Evolutionary conservation across 2,797 vertebrate species (phyloP), one percentile per base, ranked within the genome.

Genomic region (Todus mexicanus): DNA sequence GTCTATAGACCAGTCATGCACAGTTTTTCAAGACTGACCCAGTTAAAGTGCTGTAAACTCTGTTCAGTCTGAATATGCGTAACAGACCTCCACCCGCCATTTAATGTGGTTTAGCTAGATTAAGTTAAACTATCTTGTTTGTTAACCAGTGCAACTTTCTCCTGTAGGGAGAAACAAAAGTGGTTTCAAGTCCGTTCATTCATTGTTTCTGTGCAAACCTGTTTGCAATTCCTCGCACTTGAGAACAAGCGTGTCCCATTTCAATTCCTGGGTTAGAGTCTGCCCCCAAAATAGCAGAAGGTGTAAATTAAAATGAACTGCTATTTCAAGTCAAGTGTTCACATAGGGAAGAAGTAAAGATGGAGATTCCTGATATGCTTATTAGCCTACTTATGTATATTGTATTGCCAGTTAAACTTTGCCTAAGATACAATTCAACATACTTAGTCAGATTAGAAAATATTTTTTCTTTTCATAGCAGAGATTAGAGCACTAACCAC

Each of bases 381-480:
- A 95, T 91, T 96, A 92, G 56, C 26, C 87, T 90, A 66, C 93
- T 96, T 95, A 90, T 84, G 60, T 92, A 82, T 88, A 95, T 95
- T 94, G 92, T 93, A 90, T 90, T 88, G 70, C 83, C 77, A 86
- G 94, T 95, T 96, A 96, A 95, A 96, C 66, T 96, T 96, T 95
- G 93, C 71, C 91, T 96, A 95, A 91, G 3, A 96, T 57, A 96
- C 94, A 91, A 91, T 94, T 93, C 80, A 93, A 77, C 90, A 84
- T 86, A 93, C 63, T 90, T 86, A 86, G 95, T 92, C 82, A 94
- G 95, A 96, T 94, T 95, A 95, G 95, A 93, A 96, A 96, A 91
- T 96, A 93, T 96, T 96, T 96, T 94, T 94, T 88, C 96, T 93
- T 96, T 96, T 96, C 93, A 95, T 73, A 79, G 87, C 64, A 82